Conservation (phyloP, 2,113 vertebrate species). For the Leiothrix lutea region DNA sequence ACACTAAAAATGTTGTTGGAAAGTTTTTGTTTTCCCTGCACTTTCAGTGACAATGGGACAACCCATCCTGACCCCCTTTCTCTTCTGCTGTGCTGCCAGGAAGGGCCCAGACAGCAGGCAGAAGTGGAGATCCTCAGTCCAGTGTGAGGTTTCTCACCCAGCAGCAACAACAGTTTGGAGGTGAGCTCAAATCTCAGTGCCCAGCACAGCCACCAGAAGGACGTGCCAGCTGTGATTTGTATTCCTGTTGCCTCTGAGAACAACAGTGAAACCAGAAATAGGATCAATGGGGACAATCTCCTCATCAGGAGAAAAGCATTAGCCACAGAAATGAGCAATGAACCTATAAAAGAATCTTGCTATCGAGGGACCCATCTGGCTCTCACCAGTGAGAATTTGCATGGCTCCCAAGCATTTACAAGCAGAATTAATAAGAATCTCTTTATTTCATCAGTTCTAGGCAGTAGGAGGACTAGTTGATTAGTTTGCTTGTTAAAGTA, state of each 20-base stretch:
- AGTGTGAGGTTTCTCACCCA: fast-evolving
- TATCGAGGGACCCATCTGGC: not conserved
- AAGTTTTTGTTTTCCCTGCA: not conserved
- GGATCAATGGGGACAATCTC: not conserved
- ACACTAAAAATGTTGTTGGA: not conserved
- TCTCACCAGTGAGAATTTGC: not conserved
- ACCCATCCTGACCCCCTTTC: not conserved
- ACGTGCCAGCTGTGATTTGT: not conserved
- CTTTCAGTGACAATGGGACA: not conserved
- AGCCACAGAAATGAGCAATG: not conserved
- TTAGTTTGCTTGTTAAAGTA: constrained; percentile 32
- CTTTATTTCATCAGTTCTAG: not conserved
- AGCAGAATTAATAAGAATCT: constrained; percentile 6
- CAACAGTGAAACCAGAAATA: not conserved
- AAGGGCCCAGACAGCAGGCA: not conserved
- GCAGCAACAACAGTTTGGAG: fast-evolving
- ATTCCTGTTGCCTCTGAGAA: not conserved
- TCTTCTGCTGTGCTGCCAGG: not conserved
- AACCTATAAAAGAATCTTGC: not conserved
- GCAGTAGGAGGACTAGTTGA: constrained; percentile 3
- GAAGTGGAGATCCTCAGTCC: not conserved
- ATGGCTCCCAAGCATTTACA: not conserved
- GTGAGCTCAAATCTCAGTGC: not conserved
- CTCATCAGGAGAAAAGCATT: not conserved
- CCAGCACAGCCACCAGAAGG: not conserved